Conservation (phyloP, 1,140 invertebrate genomes). For the Apis mellifera region Amel_HAv3.1 CM009946.2:4589501-4590000, state of each 20-base stretch:
- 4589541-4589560: too few relatives aligned
- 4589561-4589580: too few relatives aligned
- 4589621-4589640: background rate
- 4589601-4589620: background rate
- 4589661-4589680: background rate
- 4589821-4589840: constrained; percentile 24
- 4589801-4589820: background rate
- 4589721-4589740: background rate
- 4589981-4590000: background rate
- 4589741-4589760: background rate
- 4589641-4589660: background rate
- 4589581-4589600: too few relatives aligned
- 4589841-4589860: constrained; percentile 49
- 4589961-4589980: constrained; percentile 41
- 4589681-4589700: background rate
- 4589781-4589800: background rate
- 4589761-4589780: background rate
- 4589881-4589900: constrained; percentile 41
- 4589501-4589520: too few relatives aligned
- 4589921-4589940: constrained; percentile 55
- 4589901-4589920: constrained; percentile 51
- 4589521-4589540: too few relatives aligned
- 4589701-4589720: background rate
- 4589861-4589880: constrained; percentile 47
- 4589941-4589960: constrained; percentile 30